Conservation (phyloP, 2,113 vertebrate genomes). For the Progne subis region DNA sequence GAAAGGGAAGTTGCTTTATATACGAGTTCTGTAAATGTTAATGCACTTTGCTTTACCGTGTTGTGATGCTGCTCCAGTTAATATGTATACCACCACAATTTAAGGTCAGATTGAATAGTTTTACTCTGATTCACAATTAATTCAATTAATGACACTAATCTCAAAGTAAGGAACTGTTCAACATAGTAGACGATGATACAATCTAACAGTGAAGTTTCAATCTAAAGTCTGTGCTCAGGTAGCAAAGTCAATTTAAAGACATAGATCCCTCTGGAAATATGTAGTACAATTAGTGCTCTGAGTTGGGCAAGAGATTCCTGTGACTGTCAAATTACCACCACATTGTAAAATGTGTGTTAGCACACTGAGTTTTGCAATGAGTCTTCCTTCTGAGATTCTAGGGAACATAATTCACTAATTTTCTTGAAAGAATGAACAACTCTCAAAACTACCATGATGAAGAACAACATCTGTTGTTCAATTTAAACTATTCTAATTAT, state of each 20-base stretch:
- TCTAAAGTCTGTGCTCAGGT: neutral
- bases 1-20: neutral
- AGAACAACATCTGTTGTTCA: neutral
- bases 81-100: neutral
- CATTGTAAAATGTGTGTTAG: neutral
- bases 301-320: neutral
- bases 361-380: neutral
- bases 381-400: neutral
- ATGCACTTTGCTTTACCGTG: neutral
- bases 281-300: neutral
- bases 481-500: neutral
- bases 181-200: neutral
- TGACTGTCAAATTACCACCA: neutral
- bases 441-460: neutral
- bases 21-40: fast-evolving
- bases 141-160: neutral
- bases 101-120: neutral
- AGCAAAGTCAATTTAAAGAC: neutral
- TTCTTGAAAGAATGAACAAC: neutral
- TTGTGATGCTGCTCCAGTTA: neutral
- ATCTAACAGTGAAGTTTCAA: neutral
- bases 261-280: neutral
- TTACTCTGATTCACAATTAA: neutral
- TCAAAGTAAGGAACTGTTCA: neutral
- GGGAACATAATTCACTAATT: neutral